Evolutionary conservation across 2,113 vertebrate genomes (phyloP).

Genomic region (Anolis sagrei): DNA sequence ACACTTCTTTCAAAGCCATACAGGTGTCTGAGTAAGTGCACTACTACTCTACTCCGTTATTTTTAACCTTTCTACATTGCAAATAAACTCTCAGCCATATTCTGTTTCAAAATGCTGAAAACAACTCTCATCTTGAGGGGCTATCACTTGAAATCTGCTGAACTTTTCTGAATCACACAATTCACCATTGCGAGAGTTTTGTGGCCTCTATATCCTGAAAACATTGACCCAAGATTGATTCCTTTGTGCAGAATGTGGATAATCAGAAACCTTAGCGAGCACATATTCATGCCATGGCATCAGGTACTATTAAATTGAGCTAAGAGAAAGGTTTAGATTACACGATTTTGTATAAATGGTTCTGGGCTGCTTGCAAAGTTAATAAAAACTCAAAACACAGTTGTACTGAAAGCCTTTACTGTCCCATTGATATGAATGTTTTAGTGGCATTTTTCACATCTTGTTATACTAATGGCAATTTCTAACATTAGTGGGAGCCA

Average conservation of each 20-base stretch:
- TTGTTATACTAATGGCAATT: neutral
- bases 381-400: conserved; percentile 35
- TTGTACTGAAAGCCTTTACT: conserved; percentile 36
- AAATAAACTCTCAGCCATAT: conserved; percentile 62
- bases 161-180: conserved; percentile 62
- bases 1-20: conserved; percentile 26
- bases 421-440: neutral
- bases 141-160: conserved; percentile 59
- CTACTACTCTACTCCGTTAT: conserved; percentile 14
- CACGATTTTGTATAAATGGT: conserved; percentile 23
- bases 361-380: conserved; percentile 47
- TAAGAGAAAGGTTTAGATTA: conserved; percentile 54
- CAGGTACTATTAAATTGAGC: conserved; percentile 50
- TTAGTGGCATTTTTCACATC: conserved; percentile 24
- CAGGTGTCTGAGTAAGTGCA: conserved; percentile 10
- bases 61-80: conserved; percentile 37
- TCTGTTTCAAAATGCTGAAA: conserved; percentile 68
- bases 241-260: conserved; percentile 49
- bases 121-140: conserved; percentile 66
- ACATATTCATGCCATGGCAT: conserved; percentile 49
- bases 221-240: conserved; percentile 54
- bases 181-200: conserved; percentile 63
- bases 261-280: conserved; percentile 47
- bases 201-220: conserved; percentile 60
- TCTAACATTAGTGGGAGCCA: conserved; percentile 6